Percentiles rank a stretch among this genome's conserved stretches.
phyloP scores from a whole-genome alignment of 2,797 vertebrate genomes.

The Diplodus sargus region DNA sequence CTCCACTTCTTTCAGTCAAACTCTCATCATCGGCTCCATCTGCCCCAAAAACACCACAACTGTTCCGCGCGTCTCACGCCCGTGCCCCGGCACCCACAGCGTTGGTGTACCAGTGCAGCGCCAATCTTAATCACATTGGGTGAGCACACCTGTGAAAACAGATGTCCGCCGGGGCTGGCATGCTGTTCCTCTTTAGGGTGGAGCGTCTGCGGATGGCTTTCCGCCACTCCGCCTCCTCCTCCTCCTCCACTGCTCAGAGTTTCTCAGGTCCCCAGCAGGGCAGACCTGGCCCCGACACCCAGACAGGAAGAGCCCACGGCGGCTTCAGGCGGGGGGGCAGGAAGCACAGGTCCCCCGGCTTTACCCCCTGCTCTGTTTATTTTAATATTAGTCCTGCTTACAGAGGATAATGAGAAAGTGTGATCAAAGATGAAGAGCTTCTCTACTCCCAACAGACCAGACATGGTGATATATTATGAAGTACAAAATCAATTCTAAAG shows the following conservation, averaged over 20 bases:
- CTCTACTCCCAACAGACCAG: conserved; percentile 2
- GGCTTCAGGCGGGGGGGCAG: conserved; percentile 60
- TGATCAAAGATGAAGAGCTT: conserved; percentile 37
- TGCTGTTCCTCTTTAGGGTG: conserved; percentile 81
- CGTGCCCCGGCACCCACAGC: conserved; percentile 64
- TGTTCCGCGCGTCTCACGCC: conserved; percentile 63
- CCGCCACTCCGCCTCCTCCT: conserved; percentile 29
- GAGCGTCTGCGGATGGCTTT: conserved; percentile 62
- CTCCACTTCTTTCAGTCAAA: conserved; percentile 67
- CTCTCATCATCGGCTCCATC: conserved; percentile 77
- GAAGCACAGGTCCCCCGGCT: conserved; percentile 58
- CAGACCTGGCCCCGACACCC: conserved; percentile 46
- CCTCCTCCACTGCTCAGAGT: conserved; percentile 8
- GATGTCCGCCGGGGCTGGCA: conserved; percentile 82
- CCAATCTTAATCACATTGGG: conserved; percentile 85
- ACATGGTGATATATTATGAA: conserved; percentile 41
- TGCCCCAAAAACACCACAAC: conserved; percentile 68
- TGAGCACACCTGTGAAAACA: conserved; percentile 87
- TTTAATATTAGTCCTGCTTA: conserved; percentile 61
- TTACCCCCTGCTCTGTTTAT: conserved; percentile 61
- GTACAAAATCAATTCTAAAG: conserved; percentile 56
- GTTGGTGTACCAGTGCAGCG: conserved; percentile 57
- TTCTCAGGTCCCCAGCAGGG: conserved; percentile 53
- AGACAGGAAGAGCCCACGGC: conserved; percentile 66
- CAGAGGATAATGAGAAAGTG: conserved; percentile 48